Evolutionary conservation across 2,888 invertebrate genomes (phyloP).

Genomic region (Zygogramma bicolorata): DNA sequence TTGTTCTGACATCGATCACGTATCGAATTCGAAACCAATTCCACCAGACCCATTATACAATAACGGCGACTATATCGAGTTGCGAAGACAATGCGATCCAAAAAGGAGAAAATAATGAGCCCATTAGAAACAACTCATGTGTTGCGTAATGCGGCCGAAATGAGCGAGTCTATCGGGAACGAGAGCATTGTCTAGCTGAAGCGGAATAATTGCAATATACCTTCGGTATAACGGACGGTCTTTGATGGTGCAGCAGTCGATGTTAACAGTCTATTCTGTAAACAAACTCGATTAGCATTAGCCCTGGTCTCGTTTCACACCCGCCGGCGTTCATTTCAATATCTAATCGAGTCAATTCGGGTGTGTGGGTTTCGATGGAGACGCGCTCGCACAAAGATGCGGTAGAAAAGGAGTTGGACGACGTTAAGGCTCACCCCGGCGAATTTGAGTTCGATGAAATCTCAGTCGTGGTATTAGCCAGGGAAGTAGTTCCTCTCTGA

Average conservation of each 20-base stretch:
- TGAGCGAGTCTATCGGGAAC: slow-evolving; percentile 42
- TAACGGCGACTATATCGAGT: not conserved
- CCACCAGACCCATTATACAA: not conserved
- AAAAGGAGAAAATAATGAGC: slow-evolving; percentile 37
- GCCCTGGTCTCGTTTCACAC: slow-evolving; percentile 61
- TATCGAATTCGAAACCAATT: not conserved
- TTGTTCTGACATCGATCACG: not conserved
- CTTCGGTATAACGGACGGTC: slow-evolving; percentile 52
- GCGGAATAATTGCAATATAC: slow-evolving; percentile 58
- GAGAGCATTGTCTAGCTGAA: slow-evolving; percentile 51
- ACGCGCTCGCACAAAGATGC: slow-evolving; percentile 57
- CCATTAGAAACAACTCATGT: slow-evolving; percentile 47
- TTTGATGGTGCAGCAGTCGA: slow-evolving; percentile 59
- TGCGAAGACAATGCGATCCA: slow-evolving; percentile 15
- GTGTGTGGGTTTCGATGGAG: slow-evolving; percentile 63
- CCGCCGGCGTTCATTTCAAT: slow-evolving; percentile 63
- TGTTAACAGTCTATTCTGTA: slow-evolving; percentile 63
- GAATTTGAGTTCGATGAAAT: slow-evolving; percentile 52
- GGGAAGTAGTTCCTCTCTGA: no score
- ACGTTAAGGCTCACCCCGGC: slow-evolving; percentile 56
- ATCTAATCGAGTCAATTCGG: slow-evolving; percentile 62
- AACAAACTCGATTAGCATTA: slow-evolving; percentile 63
- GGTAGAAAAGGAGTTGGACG: slow-evolving; percentile 60
- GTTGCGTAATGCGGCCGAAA: slow-evolving; percentile 44
- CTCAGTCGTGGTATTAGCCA: no score